These are phyloP conservation scores for Pangasius sanitwongsei DNA, from an alignment of 2,797 vertebrate genomes.

Conservation along the genomic window DNA sequence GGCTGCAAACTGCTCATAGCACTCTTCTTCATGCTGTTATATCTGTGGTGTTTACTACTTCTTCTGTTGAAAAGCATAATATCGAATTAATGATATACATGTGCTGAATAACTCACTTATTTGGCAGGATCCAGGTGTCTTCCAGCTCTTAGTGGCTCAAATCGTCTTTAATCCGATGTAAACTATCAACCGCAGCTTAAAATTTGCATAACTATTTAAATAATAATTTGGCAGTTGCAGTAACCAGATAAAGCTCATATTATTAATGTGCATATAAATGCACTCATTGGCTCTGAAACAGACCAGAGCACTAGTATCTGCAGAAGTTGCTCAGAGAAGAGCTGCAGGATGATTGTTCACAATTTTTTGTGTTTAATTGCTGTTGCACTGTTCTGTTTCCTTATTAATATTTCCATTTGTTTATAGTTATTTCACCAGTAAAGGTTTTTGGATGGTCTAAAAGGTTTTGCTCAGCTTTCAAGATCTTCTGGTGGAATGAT, in stretches of 20 bases:
- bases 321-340: not conserved
- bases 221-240: not conserved
- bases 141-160: not conserved
- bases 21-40: not conserved
- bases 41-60: not conserved
- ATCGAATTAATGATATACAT: not conserved
- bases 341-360: not conserved
- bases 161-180: not conserved
- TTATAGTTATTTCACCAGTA: not conserved
- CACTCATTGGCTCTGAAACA: not conserved
- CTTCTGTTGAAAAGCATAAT: not conserved
- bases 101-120: not conserved
- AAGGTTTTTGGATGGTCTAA: not conserved
- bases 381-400: not conserved
- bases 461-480: not conserved
- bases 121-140: not conserved
- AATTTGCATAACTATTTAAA: constrained; percentile 7
- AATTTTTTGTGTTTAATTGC: not conserved
- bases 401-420: not conserved
- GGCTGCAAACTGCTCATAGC: not conserved
- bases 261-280: constrained; percentile 11
- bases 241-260: constrained; percentile 18
- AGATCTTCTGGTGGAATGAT: not conserved
- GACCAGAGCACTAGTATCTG: not conserved
- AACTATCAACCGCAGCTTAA: not conserved